phyloP scores from a whole-genome alignment of 2,113 vertebrate species.

The Corythaeola cristata region DNA sequence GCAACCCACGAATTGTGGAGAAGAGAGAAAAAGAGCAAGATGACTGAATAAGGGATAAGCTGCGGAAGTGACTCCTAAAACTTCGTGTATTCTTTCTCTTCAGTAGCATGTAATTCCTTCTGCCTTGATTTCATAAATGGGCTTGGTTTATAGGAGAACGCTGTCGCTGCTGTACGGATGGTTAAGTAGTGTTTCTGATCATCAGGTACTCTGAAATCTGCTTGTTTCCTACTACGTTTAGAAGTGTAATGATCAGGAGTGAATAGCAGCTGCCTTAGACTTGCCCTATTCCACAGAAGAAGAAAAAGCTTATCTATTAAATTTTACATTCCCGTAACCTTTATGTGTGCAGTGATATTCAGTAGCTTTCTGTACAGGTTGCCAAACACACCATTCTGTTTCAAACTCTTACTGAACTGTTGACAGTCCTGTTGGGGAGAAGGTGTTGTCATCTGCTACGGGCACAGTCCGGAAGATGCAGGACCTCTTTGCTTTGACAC shows the following conservation, averaged over 20 bases:
- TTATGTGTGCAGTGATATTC: rapidly evolving
- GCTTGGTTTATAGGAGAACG: not conserved
- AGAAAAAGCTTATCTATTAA: not conserved
- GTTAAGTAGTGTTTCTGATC: not conserved
- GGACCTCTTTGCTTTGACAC: not conserved
- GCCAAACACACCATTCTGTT: rapidly evolving
- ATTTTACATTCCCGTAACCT: not conserved
- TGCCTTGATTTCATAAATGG: not conserved
- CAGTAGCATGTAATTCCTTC: not conserved
- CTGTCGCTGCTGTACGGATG: not conserved
- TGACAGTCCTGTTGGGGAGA: not conserved
- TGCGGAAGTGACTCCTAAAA: not conserved
- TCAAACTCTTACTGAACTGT: not conserved
- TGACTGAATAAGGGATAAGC: not conserved
- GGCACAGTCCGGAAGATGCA: not conserved
- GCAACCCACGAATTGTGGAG: not conserved
- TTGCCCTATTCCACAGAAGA: not conserved
- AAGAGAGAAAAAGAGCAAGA: not conserved
- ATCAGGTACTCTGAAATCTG: not conserved
- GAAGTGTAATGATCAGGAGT: not conserved
- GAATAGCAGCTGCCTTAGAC: not conserved
- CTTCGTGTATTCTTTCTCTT: not conserved
- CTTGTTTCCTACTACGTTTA: not conserved
- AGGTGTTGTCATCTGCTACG: not conserved
- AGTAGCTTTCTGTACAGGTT: not conserved